phyloP scores from a whole-genome alignment of 1,140 invertebrate genomes.

The Parapsyche elsis region DNA sequence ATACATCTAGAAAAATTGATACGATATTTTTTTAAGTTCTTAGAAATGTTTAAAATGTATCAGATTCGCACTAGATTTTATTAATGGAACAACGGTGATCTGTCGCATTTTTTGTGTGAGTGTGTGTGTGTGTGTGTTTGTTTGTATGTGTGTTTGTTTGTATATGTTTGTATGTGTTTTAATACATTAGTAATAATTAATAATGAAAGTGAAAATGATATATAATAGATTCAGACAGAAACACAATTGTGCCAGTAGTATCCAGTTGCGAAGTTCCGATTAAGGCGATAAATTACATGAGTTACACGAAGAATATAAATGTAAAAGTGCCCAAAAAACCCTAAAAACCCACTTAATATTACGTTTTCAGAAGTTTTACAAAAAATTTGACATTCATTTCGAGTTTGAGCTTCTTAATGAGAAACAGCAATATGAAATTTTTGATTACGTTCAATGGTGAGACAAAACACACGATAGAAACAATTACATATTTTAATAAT shows the following conservation, averaged over 20 bases:
- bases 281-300: constrained; percentile 29
- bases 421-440: constrained; percentile 11
- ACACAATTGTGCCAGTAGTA: constrained; percentile 9
- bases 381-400: neutral
- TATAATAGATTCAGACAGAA: neutral
- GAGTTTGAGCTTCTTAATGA: constrained; percentile 16
- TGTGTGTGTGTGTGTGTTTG: neutral
- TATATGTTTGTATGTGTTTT: neutral
- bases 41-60: constrained; percentile 33
- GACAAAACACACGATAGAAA: neutral
- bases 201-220: no score
- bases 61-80: constrained; percentile 23
- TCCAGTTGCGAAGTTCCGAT: constrained; percentile 23
- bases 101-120: neutral
- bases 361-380: neutral
- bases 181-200: no score
- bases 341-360: constrained; percentile 42
- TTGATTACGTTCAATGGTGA: neutral
- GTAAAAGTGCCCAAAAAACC: constrained; percentile 46
- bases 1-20: constrained; percentile 44
- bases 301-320: constrained; percentile 39
- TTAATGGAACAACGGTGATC: constrained; percentile 9
- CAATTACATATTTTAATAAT: neutral
- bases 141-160: neutral
- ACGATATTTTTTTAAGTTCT: constrained; percentile 29